A percentile compares a stretch with the other conserved stretches of the same genome.
Conservation (phyloP, 2,113 vertebrate species). For the Cromileptes altivelis region DNA sequence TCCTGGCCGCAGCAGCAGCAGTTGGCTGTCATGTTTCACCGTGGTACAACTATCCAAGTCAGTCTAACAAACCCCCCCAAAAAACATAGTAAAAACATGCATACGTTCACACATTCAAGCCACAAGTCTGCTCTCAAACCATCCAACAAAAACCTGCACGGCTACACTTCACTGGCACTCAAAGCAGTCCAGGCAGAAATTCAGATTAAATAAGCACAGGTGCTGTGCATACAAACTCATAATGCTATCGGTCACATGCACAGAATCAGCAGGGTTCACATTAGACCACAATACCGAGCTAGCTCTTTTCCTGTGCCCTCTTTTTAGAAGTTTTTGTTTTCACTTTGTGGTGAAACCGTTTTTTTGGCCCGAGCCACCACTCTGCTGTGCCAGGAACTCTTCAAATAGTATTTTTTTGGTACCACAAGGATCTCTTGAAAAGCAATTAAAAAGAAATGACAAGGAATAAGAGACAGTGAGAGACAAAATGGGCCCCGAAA, state of each 20-base stretch:
- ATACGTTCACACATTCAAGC: constrained; percentile 20
- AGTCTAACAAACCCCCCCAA: constrained; percentile 7
- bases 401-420: constrained; percentile 69
- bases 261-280: constrained; percentile 26
- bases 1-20: constrained; percentile 36
- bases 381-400: constrained; percentile 61
- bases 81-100: constrained; percentile 21
- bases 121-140: constrained; percentile 2
- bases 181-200: constrained; percentile 29
- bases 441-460: constrained; percentile 76
- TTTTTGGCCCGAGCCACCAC: constrained; percentile 53
- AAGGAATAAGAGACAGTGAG: constrained; percentile 63
- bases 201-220: constrained; percentile 28
- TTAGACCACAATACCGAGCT: constrained; percentile 49
- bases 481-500: constrained; percentile 65
- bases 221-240: not conserved
- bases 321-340: constrained; percentile 69
- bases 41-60: constrained; percentile 4
- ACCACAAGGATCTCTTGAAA: constrained; percentile 77
- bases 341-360: constrained; percentile 57
- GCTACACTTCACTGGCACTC: constrained; percentile 14
- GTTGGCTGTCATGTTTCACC: constrained; percentile 39
- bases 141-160: constrained; percentile 22
- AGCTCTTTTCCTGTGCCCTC: constrained; percentile 52
- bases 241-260: not conserved